Evolutionary conservation across 2,797 vertebrate genomes (phyloP), one percentile per base, ranked within the genome.

Genomic region (Manis javanica): DNA sequence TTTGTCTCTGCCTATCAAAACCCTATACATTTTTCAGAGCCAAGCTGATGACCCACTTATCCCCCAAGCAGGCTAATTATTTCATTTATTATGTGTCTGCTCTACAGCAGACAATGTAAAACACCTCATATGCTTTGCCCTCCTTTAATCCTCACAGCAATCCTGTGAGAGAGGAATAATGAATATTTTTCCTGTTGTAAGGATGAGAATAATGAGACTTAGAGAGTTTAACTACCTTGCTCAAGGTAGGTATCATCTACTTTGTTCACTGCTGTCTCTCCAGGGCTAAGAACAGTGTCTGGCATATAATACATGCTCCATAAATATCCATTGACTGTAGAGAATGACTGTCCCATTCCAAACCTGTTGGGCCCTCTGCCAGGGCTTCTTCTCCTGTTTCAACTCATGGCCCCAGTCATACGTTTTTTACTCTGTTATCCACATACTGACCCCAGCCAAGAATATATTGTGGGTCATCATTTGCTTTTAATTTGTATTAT

Each of bases 1-100:
- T 96, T 96, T 97, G 92, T 96, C 84, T 96, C 84, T 94, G 85
- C 59, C 92, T 89, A 85, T 96, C 91, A 96, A 95, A 95, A 66
- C 42, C 34, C 69, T 93, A 90, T 95, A 95, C 69, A 93, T 61
- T 96, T 94, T 92, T 92, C 81, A 96, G 85, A 96, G 88, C 92
- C 19, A 5, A 90, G 81, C 18, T 97, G 97, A 97, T 96, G 94
- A 96, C 71, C 87, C 88, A 96, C 95, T 95, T 96, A 95, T 93
- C 46, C 69, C 69, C 89, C 63, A 78, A 82, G 66, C 71, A 94
- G 83, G 83, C 87, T 97, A 95, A 94, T 97, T 96, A 97, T 95
- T 96, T 94, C 92, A 96, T 90, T 97, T 97, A 84, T 92, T 75
- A 96, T 94, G 71, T 95, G 69, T 90, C 92, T 92, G n/a, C 49